Evolutionary conservation across 1,140 invertebrate genomes (phyloP).

Genomic region (Caenorhabditis latens): DNA sequence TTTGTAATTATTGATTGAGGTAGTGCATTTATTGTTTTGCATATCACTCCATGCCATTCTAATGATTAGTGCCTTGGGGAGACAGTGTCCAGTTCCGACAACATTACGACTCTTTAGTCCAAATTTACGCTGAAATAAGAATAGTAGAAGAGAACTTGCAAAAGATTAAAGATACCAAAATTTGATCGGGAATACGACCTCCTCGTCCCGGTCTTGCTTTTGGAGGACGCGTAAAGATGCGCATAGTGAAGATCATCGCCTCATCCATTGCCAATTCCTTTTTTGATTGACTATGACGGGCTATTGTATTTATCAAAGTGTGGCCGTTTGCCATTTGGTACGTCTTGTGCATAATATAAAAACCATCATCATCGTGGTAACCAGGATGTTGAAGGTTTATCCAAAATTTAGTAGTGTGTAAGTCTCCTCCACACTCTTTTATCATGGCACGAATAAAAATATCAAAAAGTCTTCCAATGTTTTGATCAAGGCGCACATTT

Average conservation of each 20-base stretch:
- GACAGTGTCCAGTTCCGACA: neutral
- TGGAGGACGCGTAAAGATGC: neutral
- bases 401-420: neutral
- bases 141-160: neutral
- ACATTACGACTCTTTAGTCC: neutral
- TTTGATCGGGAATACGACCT: neutral
- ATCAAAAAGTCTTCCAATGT: conserved; percentile 4
- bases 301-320: neutral
- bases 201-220: neutral
- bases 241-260: neutral
- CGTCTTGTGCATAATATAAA: neutral
- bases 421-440: neutral
- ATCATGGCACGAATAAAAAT: neutral
- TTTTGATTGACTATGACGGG: neutral
- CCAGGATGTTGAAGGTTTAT: neutral
- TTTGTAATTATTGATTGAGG: neutral
- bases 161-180: neutral
- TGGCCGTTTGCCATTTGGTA: neutral
- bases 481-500: neutral
- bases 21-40: neutral
- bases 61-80: neutral
- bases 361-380: neutral
- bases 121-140: neutral
- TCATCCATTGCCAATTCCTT: neutral
- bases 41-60: neutral